A percentile compares a stretch with the other conserved stretches of the same genome.
Conservation (phyloP, 2,797 vertebrate genomes). For the Phrynocephalus guinanensis region DNA sequence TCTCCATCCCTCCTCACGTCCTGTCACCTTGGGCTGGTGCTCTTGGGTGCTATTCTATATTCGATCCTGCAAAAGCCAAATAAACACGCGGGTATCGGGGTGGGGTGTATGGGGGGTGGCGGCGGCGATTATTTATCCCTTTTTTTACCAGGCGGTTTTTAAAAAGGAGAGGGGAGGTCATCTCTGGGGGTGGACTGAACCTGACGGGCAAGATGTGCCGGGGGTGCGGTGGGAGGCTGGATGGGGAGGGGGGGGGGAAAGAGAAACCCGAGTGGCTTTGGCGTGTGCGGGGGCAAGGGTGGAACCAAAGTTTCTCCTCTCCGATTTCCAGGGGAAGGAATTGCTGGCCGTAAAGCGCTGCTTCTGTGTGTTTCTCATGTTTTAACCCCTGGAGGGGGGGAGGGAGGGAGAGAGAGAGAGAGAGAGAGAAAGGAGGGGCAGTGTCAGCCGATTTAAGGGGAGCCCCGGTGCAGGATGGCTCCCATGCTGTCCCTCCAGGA, state of each 20-base stretch:
- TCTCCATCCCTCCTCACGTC: conserved; percentile 10
- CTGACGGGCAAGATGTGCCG: neutral
- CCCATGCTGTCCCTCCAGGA: neutral
- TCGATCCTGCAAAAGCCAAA: neutral
- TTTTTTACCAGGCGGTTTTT: neutral
- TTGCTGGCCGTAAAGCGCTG: conserved; percentile 30
- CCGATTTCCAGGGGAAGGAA: conserved; percentile 45
- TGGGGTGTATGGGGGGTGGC: neutral
- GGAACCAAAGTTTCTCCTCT: conserved; percentile 49
- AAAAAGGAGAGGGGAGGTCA: neutral
- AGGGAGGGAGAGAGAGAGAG: neutral
- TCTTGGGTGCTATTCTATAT: neutral
- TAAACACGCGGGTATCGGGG: neutral
- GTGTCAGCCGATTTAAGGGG: conserved; percentile 27
- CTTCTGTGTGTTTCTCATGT: conserved; percentile 37
- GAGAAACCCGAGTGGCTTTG: neutral
- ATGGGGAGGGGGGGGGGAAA: no score
- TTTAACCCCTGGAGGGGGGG: conserved; percentile 22
- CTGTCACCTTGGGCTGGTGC: conserved; percentile 41
- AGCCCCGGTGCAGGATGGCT: neutral
- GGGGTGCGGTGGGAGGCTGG: no score
- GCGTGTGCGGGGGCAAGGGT: neutral
- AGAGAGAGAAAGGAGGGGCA: conserved; percentile 9
- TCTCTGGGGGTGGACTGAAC: neutral
- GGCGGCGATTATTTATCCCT: no score